These are phyloP conservation scores for Brassicogethes aeneus DNA, from an alignment of 2,888 invertebrate species.

Conservation along the genomic window DNA sequence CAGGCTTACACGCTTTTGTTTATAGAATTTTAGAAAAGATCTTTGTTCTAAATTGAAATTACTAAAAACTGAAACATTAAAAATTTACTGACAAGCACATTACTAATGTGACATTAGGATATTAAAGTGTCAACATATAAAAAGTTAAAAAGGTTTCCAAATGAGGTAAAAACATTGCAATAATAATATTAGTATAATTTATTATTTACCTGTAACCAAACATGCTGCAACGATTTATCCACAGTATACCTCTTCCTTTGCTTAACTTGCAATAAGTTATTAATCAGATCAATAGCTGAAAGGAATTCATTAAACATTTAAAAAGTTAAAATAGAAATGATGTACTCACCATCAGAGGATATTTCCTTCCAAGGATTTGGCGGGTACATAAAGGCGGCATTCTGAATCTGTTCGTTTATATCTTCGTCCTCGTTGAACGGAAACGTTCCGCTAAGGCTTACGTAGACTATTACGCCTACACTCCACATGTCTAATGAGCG, in stretches of 20 bases:
- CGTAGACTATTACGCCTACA: constrained; percentile 98
- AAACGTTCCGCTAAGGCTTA: constrained; percentile 96
- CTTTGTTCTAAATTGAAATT: no score
- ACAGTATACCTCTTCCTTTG: constrained; percentile 91
- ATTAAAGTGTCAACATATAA: no score
- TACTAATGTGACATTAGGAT: no score
- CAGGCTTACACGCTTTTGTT: no score
- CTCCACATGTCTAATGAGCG: constrained; percentile 99
- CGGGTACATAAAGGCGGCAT: constrained; percentile 99
- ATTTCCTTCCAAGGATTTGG: constrained; percentile 96
- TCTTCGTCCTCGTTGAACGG: constrained; percentile 99
- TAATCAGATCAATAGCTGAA: constrained; percentile 95
- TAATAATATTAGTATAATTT: constrained; percentile 8
- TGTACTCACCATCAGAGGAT: constrained; percentile 67
- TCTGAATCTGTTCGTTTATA: constrained; percentile 98
- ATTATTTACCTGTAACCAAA: constrained; percentile 80
- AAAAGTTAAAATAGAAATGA: constrained; percentile 2
- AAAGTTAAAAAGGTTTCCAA: no score
- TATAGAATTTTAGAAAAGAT: no score
- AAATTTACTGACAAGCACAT: no score
- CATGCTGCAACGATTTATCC: constrained; percentile 90
- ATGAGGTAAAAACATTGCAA: no score
- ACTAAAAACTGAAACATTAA: no score
- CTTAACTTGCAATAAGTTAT: constrained; percentile 94
- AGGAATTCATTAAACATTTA: constrained; percentile 22